Base-by-base conservation (phyloP, 64 coral and sea anemone species). In the Acropora yongei region DNA sequence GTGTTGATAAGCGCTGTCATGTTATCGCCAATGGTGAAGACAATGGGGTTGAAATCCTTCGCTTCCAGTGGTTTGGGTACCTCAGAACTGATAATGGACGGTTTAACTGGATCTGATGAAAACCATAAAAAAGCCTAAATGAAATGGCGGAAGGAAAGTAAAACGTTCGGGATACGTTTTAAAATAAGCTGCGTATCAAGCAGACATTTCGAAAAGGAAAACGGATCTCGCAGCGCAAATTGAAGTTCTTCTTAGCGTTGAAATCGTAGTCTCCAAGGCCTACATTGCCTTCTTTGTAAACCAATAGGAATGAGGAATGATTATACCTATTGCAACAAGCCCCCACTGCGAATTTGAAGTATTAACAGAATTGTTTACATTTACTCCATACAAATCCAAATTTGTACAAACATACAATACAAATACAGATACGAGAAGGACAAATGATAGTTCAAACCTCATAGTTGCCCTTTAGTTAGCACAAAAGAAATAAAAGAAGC, bases 1-100 rank as follows among this genome's bases (percentile, higher is more conserved):
- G 87, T 87, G 74, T 90, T 82, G 16, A 53, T 76, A 49, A 96
- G 80, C 39, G 88, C 86, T 73, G 95, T 96, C 20, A 96, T 44
- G 44, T 96, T 96, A 84, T 96, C 91, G 75, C 81, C 75, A n/a
- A 96, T 74, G 46, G 9, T 82, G 58, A 69, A 30, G 46, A 65
- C 49, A 3, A 93, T 60, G 1, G 91, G 91, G 17, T 43, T 74
- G 13, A 77, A 77, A 12, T 93, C 86, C 40, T 80, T 46, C 44
- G 80, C 39, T 14, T 86, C 42, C 8, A 93, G 68, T 42, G 75
- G 77, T 47, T 51, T 71, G 12, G 90, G 90, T 12, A 71, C 75
- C n/a, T 51, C n/a, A 9, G 90, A 78, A 12, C 18, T 84, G 50
- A 51, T 43, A 43, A 88, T 87, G 4, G 63, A 41, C 19, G 94